phyloP scores from a whole-genome alignment of 2,113 vertebrate species.

The Neodon shergylaensis region DNA sequence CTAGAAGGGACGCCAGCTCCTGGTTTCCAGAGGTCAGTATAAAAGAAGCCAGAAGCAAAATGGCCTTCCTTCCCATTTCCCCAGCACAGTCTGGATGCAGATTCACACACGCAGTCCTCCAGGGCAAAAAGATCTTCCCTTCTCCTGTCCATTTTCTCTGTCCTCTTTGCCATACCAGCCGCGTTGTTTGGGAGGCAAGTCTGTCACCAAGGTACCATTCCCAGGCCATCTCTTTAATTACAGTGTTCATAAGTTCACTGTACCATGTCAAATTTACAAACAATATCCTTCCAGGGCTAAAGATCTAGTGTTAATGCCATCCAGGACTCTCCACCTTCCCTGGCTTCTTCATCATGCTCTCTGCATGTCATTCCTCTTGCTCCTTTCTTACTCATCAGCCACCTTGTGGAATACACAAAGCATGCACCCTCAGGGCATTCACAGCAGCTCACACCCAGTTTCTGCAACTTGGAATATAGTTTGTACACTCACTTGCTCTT shows the following conservation, averaged over 20 bases:
- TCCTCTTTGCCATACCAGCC: background rate
- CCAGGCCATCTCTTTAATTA: background rate
- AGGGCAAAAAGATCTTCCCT: background rate
- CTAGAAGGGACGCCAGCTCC: fast-evolving
- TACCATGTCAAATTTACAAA: background rate
- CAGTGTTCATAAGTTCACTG: background rate
- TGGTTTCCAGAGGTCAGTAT: background rate
- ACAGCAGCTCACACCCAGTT: background rate
- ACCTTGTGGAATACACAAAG: background rate
- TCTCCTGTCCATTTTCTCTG: background rate
- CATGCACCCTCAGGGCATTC: background rate
- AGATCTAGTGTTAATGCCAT: background rate
- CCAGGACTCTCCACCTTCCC: background rate
- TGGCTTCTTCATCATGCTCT: background rate
- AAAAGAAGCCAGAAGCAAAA: background rate
- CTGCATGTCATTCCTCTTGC: background rate
- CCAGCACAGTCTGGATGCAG: background rate
- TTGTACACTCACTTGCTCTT: background rate
- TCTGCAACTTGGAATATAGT: background rate
- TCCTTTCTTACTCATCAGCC: background rate
- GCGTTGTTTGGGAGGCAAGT: background rate
- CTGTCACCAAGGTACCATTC: background rate
- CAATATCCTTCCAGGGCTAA: background rate
- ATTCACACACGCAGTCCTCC: background rate
- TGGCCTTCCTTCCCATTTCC: background rate